Base-by-base conservation (phyloP, 2,888 invertebrate genomes). In the Acanthosoma haemorrhoidale region DNA sequence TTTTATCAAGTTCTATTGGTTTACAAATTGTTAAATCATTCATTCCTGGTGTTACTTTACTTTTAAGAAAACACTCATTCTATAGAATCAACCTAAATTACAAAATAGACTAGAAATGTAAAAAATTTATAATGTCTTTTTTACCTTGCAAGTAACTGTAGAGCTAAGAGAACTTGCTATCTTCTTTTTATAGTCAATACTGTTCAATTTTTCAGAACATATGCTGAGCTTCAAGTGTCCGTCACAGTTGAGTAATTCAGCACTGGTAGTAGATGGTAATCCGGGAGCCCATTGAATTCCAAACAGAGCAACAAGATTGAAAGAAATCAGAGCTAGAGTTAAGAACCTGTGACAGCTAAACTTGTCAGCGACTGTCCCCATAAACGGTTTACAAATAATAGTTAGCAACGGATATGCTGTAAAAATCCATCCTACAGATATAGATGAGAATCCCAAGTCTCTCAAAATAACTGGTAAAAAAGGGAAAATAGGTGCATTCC, bases 271-370 rank as follows among this genome's bases (percentile, higher is more conserved):
- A 67, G 34, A 32, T 6, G 72, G 72, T 13, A 70, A 32, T 4
- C 34, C 25, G 2, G 72, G 70, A 3, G 66, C 16, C 70, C 70
- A 72, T 13, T 72, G 70, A 8, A 60, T 67, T 16, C 18, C 13
- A 18, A 72, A 70, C 3, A 32, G 41, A n/a, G 41, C 31, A 16
- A 51, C 29, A 4, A 61, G 6, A 13, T 68, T 63, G 18, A 66
- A 13, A 4, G 59, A 9, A 21, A 70, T 59, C 8, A 70, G 9
- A 25, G 39, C 25, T 13, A 72, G 39, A 38, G 70, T 36, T n/a
- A 70, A 41, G n/a, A 15, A 15, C 39, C 76, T 85, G 85, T 70
- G 75, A 21, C 61, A 57, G n/a, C 59, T 39, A 15, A 70, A 70
- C 43, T 73, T 73, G 38, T 73, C 73, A 9, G 71, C 70, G 15